Percentiles rank a stretch among this genome's conserved stretches.
These are phyloP conservation scores for Phyllotreta cruciferae DNA, from an alignment of 2,888 invertebrate species.

Conservation along the genomic window DNA sequence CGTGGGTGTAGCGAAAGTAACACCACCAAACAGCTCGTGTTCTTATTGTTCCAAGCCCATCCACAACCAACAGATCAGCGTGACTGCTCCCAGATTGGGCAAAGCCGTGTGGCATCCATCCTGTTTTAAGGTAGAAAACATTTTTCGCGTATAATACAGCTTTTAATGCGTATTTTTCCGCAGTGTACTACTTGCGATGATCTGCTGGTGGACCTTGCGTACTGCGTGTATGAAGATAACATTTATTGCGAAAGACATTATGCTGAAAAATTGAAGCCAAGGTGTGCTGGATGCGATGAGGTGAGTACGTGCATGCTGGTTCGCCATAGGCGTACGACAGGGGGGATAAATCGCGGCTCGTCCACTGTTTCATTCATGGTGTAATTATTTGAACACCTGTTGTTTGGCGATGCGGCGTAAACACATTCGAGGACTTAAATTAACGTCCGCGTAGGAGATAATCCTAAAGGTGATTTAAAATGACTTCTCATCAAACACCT, in stretches of 20 bases:
- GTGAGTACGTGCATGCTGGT: slow-evolving; percentile 66
- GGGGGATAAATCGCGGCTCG: too few species aligned
- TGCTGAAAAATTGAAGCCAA: slow-evolving; percentile 92
- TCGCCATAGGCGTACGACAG: slow-evolving; percentile 11
- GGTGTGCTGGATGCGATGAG: slow-evolving; percentile 98
- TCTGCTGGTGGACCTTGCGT: slow-evolving; percentile 93
- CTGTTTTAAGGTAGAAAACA: slow-evolving; percentile 71
- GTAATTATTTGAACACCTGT: neutral
- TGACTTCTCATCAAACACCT: too few species aligned
- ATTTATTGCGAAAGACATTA: slow-evolving; percentile 96
- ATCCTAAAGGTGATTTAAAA: too few species aligned
- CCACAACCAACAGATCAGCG: slow-evolving; percentile 80
- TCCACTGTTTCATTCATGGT: too few species aligned
- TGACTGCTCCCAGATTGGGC: slow-evolving; percentile 61
- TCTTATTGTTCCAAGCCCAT: slow-evolving; percentile 82
- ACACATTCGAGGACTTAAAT: too few species aligned
- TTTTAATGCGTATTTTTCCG: too few species aligned
- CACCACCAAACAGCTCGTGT: slow-evolving; percentile 69
- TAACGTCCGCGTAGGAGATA: too few species aligned
- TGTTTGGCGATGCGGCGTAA: too few species aligned
- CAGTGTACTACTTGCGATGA: slow-evolving; percentile 89
- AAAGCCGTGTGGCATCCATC: slow-evolving; percentile 83
- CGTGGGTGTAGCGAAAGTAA: slow-evolving; percentile 70
- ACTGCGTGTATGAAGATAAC: slow-evolving; percentile 89
- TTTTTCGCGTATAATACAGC: too few species aligned